Base-by-base conservation (phyloP, 2,888 invertebrate genomes). In the Rhaphigaster nebulosa region DNA sequence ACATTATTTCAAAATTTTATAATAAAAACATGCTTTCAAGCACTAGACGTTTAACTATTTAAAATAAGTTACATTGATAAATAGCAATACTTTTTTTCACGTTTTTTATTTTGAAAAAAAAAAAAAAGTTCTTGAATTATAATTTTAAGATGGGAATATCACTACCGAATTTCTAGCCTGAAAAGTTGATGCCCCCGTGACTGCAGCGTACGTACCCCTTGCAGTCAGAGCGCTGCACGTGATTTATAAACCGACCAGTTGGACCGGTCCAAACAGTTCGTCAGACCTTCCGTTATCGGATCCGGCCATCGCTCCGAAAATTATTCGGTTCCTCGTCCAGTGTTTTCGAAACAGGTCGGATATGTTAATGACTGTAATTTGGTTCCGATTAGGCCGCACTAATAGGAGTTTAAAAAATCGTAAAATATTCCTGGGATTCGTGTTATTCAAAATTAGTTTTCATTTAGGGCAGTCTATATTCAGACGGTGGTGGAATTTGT, bases 361-460 rank as follows among this genome's bases (percentile, higher is more conserved):
- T 76, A 76, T 76, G 70, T 76, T 76, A 76, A 76, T 76, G 70
- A 2, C 70, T 20, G 20, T 76, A 76, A 76, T 76, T 76, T 76
- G 70, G 70, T 34, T 20, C 34, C 70, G 34, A 76, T 76, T 38
- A 76, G 38, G 34, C 34, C 29, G 18, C 70, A 20, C 70, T 76
- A 76, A 76, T 38, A 38, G 38, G 26, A 76, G 70, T 38, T 76
- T 38, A 76, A 76, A 38, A 76, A 76, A 76, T 65, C 65, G 29
- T 65, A 38, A 76, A 38, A 38, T 76, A 38, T 76, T 38, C 8
- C 38, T 38, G 20, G 23, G 5, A 76, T 76, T 76, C 38, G 34
- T 76, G 38, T 38, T 20, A 76, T 76, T 76, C 70, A 4, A 20
- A 38, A 76, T 76, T 76, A 76, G 34, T 76, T 10, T 76, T 76